A percentile compares a stretch with the other conserved stretches of the same genome.
Evolutionary conservation across 2,797 vertebrate genomes (phyloP).

Genomic region (Phalloptychus januarius): DNA sequence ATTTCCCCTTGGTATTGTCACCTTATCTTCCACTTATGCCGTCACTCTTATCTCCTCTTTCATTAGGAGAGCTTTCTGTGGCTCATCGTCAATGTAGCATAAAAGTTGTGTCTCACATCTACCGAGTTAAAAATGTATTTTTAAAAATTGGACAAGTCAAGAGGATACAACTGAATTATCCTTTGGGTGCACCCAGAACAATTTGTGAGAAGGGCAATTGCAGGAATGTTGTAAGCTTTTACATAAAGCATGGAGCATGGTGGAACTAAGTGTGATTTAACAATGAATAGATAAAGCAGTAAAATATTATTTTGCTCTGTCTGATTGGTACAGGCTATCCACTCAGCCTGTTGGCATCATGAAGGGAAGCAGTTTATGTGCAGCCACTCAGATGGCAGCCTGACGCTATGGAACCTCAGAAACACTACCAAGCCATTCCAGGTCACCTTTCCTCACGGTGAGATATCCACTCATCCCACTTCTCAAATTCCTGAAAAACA

Average conservation of each 20-base stretch:
- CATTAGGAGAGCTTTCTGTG: conserved; percentile 53
- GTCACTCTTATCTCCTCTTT: conserved; percentile 19
- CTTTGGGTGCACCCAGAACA: background rate
- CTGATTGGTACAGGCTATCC: conserved; percentile 87
- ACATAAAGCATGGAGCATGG: background rate
- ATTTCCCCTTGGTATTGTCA: conserved; percentile 17
- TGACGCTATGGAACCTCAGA: conserved; percentile 95
- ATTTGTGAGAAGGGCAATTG: background rate
- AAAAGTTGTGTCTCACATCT: conserved; percentile 36
- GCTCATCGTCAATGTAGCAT: conserved; percentile 28
- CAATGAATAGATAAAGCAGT: background rate
- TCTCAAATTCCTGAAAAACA: background rate
- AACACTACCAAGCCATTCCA: conserved; percentile 95
- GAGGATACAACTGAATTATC: background rate
- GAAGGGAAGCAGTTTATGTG: conserved; percentile 99
- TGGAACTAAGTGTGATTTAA: background rate
- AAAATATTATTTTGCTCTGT: background rate
- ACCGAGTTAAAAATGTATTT: conserved; percentile 6
- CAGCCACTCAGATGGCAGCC: conserved; percentile 97
- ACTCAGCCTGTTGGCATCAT: conserved; percentile 97
- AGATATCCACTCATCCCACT: conserved; percentile 54
- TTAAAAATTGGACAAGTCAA: background rate
- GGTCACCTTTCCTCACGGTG: conserved; percentile 96
- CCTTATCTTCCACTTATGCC: conserved; percentile 17
- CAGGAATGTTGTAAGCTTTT: background rate